A percentile compares a stretch with the other conserved stretches of the same genome.
Evolutionary conservation across 92 coral and sea anemone genomes (phyloP).

Genomic region (Bergia puertoricense): DNA sequence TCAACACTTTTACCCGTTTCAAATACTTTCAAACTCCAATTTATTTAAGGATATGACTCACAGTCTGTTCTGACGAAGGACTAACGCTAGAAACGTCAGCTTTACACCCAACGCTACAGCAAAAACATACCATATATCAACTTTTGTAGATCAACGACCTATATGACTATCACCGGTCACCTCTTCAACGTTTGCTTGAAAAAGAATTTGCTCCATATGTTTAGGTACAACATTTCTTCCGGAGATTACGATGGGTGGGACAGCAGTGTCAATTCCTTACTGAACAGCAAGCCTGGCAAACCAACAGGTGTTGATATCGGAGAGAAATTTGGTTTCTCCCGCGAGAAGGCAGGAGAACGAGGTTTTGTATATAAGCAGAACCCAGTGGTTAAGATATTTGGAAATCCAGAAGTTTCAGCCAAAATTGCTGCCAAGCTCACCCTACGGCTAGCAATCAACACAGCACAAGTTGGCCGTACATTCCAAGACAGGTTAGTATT

Average conservation of each 20-base stretch:
- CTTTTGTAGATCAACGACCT: too few species aligned
- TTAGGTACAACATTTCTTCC: constrained; percentile 91
- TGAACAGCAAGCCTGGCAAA: constrained; percentile 66
- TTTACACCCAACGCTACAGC: too few species aligned
- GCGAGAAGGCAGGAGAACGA: constrained; percentile 62
- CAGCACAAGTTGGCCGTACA: constrained; percentile 53
- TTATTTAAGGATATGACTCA: too few species aligned
- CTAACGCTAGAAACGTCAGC: too few species aligned
- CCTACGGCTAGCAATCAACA: constrained; percentile 51
- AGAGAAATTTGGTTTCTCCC: constrained; percentile 61
- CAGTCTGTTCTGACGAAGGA: too few species aligned
- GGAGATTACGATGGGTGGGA: constrained; percentile 94
- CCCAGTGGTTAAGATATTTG: constrained; percentile 78
- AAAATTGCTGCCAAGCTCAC: constrained; percentile 50
- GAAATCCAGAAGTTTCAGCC: constrained; percentile 53
- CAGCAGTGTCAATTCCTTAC: constrained; percentile 76
- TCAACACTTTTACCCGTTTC: too few species aligned
- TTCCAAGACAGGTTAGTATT: constrained; percentile 45
- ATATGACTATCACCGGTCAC: background rate
- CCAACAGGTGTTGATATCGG: constrained; percentile 69
- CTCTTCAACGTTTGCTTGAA: background rate
- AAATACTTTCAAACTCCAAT: too few species aligned
- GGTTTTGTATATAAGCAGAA: constrained; percentile 90
- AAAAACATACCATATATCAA: too few species aligned
- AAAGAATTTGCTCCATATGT: background rate